Conservation (phyloP, 2,113 vertebrate species). For the Limnothrissa miodon region DNA sequence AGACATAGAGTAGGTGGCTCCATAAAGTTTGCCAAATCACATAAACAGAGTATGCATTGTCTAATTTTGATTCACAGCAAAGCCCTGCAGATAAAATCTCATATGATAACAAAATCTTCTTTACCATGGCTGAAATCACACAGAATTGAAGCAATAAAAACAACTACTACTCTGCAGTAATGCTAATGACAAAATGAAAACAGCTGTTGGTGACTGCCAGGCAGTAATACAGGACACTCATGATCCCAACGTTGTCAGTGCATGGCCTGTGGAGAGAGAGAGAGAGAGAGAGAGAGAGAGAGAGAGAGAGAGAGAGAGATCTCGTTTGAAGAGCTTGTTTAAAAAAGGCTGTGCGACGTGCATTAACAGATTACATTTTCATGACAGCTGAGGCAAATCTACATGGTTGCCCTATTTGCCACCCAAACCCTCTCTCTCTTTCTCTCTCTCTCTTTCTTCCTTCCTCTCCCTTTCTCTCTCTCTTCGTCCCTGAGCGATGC, state of each 20-base stretch:
- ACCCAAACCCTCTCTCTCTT: background rate
- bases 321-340: background rate
- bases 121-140: background rate
- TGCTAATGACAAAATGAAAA: background rate
- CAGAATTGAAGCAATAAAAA: background rate
- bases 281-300: no score
- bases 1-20: background rate
- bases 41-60: background rate
- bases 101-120: background rate
- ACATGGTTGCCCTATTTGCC: slow-evolving; percentile 1
- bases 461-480: background rate
- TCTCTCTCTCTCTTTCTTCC: background rate
- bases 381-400: background rate
- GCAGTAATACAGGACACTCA: background rate
- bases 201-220: background rate
- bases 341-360: background rate
- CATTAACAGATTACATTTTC: slow-evolving; percentile 8
- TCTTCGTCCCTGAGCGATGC: background rate
- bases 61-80: background rate
- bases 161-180: background rate
- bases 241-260: background rate
- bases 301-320: no score
- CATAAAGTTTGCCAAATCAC: background rate
- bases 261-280: slow-evolving; percentile 1
- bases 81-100: background rate